These are phyloP conservation scores for Gobionotothen gibberifrons DNA, from an alignment of 2,797 vertebrate genomes.

Conservation along the genomic window DNA sequence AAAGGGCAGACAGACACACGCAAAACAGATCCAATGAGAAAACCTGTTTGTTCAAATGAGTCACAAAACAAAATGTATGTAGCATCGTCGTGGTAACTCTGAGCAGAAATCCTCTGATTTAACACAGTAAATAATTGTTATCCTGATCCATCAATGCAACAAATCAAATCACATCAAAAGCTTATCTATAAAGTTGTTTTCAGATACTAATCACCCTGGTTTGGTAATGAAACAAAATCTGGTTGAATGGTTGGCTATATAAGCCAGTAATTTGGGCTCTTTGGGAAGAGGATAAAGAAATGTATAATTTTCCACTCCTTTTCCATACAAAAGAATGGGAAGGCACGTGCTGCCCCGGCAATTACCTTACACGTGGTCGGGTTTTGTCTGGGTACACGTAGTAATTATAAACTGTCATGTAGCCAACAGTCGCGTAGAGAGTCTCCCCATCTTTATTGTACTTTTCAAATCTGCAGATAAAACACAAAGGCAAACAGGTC, in stretches of 20 bases:
- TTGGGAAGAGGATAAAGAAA: slow-evolving; percentile 85
- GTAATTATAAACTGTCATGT: slow-evolving; percentile 99
- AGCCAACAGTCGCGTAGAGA: slow-evolving; percentile 98
- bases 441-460: slow-evolving; percentile 99
- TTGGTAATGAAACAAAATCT: slow-evolving; percentile 79
- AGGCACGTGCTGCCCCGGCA: slow-evolving; percentile 95
- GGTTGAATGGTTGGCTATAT: slow-evolving; percentile 81
- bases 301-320: slow-evolving; percentile 86
- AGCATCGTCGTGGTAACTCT: slow-evolving; percentile 26
- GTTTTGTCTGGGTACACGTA: slow-evolving; percentile 99
- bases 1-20: slow-evolving; percentile 49
- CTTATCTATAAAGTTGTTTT: slow-evolving; percentile 80
- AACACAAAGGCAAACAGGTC: slow-evolving; percentile 99
- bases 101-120: slow-evolving; percentile 47
- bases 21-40: slow-evolving; percentile 46
- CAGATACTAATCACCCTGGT: slow-evolving; percentile 76
- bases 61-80: slow-evolving; percentile 32
- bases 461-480: slow-evolving; percentile 99
- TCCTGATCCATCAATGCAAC: slow-evolving; percentile 59
- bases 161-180: slow-evolving; percentile 75
- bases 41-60: slow-evolving; percentile 29
- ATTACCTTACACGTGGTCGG: slow-evolving; percentile 99
- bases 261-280: slow-evolving; percentile 86
- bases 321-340: slow-evolving; percentile 90
- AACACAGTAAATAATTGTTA: slow-evolving; percentile 65